Evolutionary conservation across 1,140 invertebrate species (phyloP).

Genomic region (Leptinotarsa lineolata): DNA sequence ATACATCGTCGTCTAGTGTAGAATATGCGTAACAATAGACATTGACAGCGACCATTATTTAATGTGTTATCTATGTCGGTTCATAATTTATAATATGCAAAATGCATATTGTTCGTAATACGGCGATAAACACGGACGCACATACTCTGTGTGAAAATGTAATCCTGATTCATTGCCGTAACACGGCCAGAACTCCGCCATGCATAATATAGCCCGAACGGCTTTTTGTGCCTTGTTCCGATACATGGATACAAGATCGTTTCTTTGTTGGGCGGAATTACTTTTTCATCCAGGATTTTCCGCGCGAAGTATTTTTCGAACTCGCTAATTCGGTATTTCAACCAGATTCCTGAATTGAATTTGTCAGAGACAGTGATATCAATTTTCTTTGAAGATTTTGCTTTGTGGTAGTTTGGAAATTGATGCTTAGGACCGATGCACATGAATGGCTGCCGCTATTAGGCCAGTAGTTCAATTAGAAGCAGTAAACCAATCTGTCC

Average conservation of each 20-base stretch:
- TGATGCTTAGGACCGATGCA: too few relatives aligned
- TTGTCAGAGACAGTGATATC: too few relatives aligned
- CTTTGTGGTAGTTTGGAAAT: too few relatives aligned
- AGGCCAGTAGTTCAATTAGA: too few relatives aligned
- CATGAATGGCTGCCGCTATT: too few relatives aligned
- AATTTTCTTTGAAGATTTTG: too few relatives aligned
- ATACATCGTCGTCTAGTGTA: conserved; percentile 9
- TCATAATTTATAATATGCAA: conserved; percentile 34
- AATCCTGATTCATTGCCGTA: conserved; percentile 25
- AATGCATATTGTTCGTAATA: conserved; percentile 31
- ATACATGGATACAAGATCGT: conserved; percentile 7
- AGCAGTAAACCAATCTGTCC: too few relatives aligned
- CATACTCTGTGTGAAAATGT: conserved; percentile 20
- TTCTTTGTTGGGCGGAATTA: conserved; percentile 9
- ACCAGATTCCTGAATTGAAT: too few relatives aligned
- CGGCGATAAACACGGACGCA: conserved; percentile 25
- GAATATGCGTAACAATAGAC: conserved; percentile 11
- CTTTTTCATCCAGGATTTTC: conserved; percentile 18
- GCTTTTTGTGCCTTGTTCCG: conserved; percentile 2
- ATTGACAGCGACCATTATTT: conserved; percentile 24
- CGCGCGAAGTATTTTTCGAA: background rate
- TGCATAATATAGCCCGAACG: conserved; percentile 10
- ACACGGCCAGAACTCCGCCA: conserved; percentile 6
- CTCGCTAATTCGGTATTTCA: too few relatives aligned
- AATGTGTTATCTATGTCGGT: conserved; percentile 22